Evolutionary conservation across 92 coral and sea anemone genomes (phyloP), one percentile per base, ranked within the genome.

Genomic region (Umimayanthus chanpuru): DNA sequence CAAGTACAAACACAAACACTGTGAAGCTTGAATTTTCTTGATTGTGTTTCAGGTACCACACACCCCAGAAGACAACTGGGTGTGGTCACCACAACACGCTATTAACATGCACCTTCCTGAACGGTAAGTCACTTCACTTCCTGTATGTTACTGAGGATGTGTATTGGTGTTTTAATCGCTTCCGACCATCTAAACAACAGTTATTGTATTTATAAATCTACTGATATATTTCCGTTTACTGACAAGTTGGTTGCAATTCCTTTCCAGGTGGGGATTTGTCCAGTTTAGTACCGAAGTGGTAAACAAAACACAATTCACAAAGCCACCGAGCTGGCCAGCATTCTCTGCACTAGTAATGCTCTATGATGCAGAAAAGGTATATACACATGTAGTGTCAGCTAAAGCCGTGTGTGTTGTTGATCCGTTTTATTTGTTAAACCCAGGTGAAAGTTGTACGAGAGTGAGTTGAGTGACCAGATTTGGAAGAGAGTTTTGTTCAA

Each of bases 31-130:
- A 16, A 41, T 4, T 2, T 41, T 4, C 12, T 4, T 53, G 14
- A 2, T 0, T 53, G 58, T 70, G 55, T 72, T 74, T 1, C 89
- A 94, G 98, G 86, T 94, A 73, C 94, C 94, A 32, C 89, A 91
- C 6, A 86, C 90, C 9, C 98, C 98, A 76, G 98, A 94, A 86
- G 98, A 94, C 76, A 94, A 94, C 80, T 94, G 98, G 98, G 98
- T 94, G 94, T 94, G 98, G 98, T 94, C 98, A 25, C 93, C 98
- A 72, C 98, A 94, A 78, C 86, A 89, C 76, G 91, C 98, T 66
- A 94, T 94, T 70, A 94, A 94, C 81, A 94, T 94, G 98, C 98
- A 94, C 81, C 94, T 94, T 12, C 98, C 98, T 43, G 98, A 94
- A 74, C 88, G 98, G 98, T 94, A 30, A 81, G 79, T 43, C 72